Evolutionary conservation across 1,140 invertebrate species (phyloP), one percentile per base, ranked within the genome.

Genomic region (Nasonia giraulti): DNA sequence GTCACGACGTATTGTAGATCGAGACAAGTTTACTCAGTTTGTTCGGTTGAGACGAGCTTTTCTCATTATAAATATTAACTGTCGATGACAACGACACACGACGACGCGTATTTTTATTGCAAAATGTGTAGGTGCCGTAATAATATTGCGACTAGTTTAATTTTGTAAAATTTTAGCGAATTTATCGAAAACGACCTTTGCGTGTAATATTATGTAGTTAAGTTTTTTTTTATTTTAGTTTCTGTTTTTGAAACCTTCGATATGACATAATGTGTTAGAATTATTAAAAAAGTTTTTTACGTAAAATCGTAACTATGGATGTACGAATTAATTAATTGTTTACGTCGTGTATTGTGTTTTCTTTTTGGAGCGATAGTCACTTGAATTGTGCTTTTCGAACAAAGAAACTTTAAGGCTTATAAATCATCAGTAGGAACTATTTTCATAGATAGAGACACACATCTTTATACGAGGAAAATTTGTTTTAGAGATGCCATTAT

Each of bases 61-160:
- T 76, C 10, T 62, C 20, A 62, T 62, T 62, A 62, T 62, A 5
- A 62, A 62, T 62, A 62, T 44, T 33, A 50, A 83, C 62, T 74
- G 14, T 76, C 55, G 33, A 68, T 17, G 31, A 75, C 33, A 75
- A 62, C 50, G 40, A 40, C 20, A 62, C 17, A 14, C 5, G 23
- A 14, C 14, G 50, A 55, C 47, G 27, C 20, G 55, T 33, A 76
- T 82, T 66, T 66, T 82, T 75, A 27, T 82, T 55, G 3, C n/a
- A 11, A 76, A 44, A 76, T 12, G 40, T 44, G 40, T 44, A 44
- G 7, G 8, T 44, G 17, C 17, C 17, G 23, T 44, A 10, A 33
- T 8, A 27, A 55, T 20, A 62, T 75, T 82, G 44, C 27, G 66
- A 62, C 37, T 75, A 82, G 33, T 75, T 82, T 33, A 7, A 82